Percentiles rank a stretch among this genome's conserved stretches.
Conservation (phyloP, 2,888 invertebrate genomes). For the Nowickia ferox region DNA sequence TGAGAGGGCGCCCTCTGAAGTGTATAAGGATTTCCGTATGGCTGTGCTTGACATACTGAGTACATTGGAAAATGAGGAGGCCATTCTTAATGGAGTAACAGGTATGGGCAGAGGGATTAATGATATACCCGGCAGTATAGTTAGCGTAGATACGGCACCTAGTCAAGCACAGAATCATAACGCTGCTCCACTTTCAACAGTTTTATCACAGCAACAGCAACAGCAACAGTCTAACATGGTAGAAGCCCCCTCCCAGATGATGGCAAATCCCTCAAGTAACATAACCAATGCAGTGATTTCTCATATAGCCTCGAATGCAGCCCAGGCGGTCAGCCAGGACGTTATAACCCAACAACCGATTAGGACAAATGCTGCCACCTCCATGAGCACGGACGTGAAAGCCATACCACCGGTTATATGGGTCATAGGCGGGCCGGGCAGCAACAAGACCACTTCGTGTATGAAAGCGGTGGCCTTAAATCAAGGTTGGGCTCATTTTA, state of each 20-base stretch:
- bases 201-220: constrained; percentile 69
- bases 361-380: constrained; percentile 71
- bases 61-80: constrained; percentile 87
- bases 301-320: constrained; percentile 73
- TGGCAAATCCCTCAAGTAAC: constrained; percentile 68
- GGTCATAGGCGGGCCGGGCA: constrained; percentile 94
- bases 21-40: constrained; percentile 92
- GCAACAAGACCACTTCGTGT: constrained; percentile 93
- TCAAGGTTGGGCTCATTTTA: constrained; percentile 90
- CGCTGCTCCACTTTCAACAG: constrained; percentile 68
- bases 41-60: constrained; percentile 91
- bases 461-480: constrained; percentile 88
- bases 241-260: constrained; percentile 51
- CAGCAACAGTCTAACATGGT: constrained; percentile 29
- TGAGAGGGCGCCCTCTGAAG: constrained; percentile 93
- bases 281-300: constrained; percentile 75
- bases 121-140: constrained; percentile 87
- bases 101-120: constrained; percentile 85
- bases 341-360: constrained; percentile 78
- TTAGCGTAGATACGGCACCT: constrained; percentile 86
- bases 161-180: constrained; percentile 81
- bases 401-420: constrained; percentile 84
- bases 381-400: constrained; percentile 73
- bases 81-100: constrained; percentile 86
- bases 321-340: constrained; percentile 73